Evolutionary conservation across 2,797 vertebrate genomes (phyloP).

Genomic region (Menidia menidia): DNA sequence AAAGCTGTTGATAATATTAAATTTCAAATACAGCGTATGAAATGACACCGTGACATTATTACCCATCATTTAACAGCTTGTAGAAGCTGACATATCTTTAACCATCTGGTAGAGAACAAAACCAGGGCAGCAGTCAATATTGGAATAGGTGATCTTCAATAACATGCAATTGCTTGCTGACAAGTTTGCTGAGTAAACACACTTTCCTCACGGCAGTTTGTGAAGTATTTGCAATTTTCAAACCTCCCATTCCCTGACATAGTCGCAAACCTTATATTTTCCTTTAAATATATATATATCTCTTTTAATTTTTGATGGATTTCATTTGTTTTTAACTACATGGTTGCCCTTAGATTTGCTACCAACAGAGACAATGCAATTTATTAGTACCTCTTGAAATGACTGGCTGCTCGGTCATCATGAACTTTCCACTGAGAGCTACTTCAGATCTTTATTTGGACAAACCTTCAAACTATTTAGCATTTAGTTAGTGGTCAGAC

Average conservation of each 20-base stretch:
- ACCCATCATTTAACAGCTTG: not conserved
- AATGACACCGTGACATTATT: not conserved
- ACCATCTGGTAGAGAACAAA: not conserved
- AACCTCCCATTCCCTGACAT: not conserved
- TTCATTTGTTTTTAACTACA: no score
- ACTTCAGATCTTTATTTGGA: no score
- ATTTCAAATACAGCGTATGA: not conserved
- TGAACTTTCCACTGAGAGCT: no score
- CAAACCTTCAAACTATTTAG: no score
- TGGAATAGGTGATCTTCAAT: not conserved
- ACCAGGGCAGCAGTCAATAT: not conserved
- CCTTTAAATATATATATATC: not conserved
- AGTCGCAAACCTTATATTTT: not conserved
- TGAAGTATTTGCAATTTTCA: not conserved
- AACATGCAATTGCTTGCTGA: constrained; percentile 14
- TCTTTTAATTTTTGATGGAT: no score
- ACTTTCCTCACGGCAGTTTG: not conserved
- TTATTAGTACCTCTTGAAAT: no score
- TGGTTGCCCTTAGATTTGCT: not conserved
- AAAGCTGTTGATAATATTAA: not conserved
- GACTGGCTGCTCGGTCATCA: no score
- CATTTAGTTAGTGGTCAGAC: not conserved
- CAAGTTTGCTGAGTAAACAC: constrained; percentile 7
- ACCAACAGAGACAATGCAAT: not conserved
- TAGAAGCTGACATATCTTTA: not conserved